Conservation (phyloP, 2,113 vertebrate genomes). For the Corvus moneduloides region DNA sequence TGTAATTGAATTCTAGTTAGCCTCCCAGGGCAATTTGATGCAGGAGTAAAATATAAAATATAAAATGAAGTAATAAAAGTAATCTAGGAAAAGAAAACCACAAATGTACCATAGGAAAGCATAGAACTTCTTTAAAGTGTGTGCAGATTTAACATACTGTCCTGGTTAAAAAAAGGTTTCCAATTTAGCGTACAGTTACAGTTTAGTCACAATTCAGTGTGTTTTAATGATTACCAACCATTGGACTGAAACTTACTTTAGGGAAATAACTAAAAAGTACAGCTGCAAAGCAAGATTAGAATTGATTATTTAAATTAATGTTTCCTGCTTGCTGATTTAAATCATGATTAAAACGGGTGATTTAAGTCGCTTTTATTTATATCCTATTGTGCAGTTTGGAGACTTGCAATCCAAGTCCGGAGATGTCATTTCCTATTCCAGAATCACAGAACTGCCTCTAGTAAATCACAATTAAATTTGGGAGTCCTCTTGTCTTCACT, state of each 20-base stretch:
- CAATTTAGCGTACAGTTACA: not conserved
- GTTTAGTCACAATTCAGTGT: constrained; percentile 36
- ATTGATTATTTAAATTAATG: constrained; percentile 61
- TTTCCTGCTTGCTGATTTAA: constrained; percentile 59
- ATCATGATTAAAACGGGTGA: constrained; percentile 26
- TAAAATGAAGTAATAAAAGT: not conserved
- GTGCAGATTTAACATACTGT: not conserved
- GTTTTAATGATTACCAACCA: constrained; percentile 26
- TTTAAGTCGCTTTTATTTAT: constrained; percentile 47
- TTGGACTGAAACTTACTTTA: constrained; percentile 34
- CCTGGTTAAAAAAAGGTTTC: not conserved
- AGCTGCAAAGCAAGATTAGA: constrained; percentile 54
- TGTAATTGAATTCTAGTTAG: not conserved
- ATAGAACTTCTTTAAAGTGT: not conserved
- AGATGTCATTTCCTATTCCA: not conserved
- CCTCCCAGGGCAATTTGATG: not conserved
- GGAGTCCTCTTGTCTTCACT: not conserved
- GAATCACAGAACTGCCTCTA: not conserved
- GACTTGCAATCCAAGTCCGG: not conserved
- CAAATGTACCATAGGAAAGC: not conserved
- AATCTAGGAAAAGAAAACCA: not conserved
- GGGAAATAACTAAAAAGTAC: constrained; percentile 35
- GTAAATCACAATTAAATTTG: not conserved
- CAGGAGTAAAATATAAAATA: not conserved
- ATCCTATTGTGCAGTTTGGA: not conserved